Evolutionary conservation across 2,888 invertebrate species (phyloP), one percentile per base, ranked within the genome.

Genomic region (Lysandra bellargus): DNA sequence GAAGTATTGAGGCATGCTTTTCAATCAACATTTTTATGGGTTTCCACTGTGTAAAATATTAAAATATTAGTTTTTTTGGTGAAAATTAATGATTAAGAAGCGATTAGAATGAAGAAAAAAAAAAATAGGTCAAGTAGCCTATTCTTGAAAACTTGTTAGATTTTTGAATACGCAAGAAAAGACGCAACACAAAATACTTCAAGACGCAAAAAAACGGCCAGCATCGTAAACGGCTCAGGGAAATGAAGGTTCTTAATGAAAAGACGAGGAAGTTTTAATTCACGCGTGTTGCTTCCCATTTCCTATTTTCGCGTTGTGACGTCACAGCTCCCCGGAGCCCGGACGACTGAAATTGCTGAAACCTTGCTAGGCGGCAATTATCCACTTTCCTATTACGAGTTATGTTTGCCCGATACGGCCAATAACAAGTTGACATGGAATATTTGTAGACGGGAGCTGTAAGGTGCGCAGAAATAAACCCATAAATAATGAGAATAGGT

Each of bases 181-280:
- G 37, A 37, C 37, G 37, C 3, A 4, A 37, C 37, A 37, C 37
- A 4, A 37, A 37, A 37, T 4, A 37, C 37, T 37, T 37, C 4
- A 37, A 49, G 69, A 4, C 69, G 12, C 17, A 2, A 69, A 37
- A 2, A 69, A 33, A 69, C 37, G 69, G 69, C 33, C 64, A 69
- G 33, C 4, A 14, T 14, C 33, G 33, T 69, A 69, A 69, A 64
- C 23, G 69, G 17, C 0, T 69, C 33, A 69, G 33, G 33, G 4
- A 33, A 69, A 69, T 17, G 4, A 33, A 37, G 33, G 69, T 14
- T 64, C 12, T 17, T 69, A 69, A 33, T 69, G 14, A 69, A 64
- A 69, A 64, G 30, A 69, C 17, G 33, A 69, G 76, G 76, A 76
- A 76, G 76, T 76, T 57, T 57, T 76, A 76, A 76, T 76, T 76